A percentile compares a stretch with the other conserved stretches of the same genome.
Evolutionary conservation across 2,113 vertebrate genomes (phyloP).

Genomic region (Diadophis punctatus): DNA sequence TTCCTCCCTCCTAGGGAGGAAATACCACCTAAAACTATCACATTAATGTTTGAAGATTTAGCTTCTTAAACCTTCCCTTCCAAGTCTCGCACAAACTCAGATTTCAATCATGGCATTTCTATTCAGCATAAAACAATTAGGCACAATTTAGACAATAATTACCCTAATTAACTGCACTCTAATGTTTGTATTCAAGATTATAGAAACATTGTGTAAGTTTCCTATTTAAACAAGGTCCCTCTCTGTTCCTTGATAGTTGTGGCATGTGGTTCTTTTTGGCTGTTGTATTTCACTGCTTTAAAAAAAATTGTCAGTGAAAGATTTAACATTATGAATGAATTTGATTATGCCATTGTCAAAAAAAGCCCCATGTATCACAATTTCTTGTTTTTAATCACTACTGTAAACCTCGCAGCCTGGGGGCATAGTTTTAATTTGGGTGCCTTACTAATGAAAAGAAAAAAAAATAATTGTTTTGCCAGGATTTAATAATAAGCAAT

Average conservation of each 20-base stretch:
- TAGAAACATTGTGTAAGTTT: slow-evolving; percentile 68
- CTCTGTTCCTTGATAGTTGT: slow-evolving; percentile 74
- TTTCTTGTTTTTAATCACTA: slow-evolving; percentile 99
- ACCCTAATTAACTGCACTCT: slow-evolving; percentile 75
- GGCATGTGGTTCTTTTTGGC: slow-evolving; percentile 73
- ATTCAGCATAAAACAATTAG: slow-evolving; percentile 78
- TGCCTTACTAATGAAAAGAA: slow-evolving; percentile 93
- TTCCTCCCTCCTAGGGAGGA: slow-evolving; percentile 33
- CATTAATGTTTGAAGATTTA: slow-evolving; percentile 55
- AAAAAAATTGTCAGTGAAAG: slow-evolving; percentile 82
- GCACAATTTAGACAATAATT: slow-evolving; percentile 77
- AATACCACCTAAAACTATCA: slow-evolving; percentile 64
- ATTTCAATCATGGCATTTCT: slow-evolving; percentile 59
- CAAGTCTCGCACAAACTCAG: slow-evolving; percentile 48
- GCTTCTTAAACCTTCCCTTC: slow-evolving; percentile 26
- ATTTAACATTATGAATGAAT: slow-evolving; percentile 98
- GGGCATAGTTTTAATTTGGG: slow-evolving; percentile 97
- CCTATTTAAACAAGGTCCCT: slow-evolving; percentile 68
- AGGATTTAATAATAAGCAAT: slow-evolving; percentile 99
- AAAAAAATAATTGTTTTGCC: slow-evolving; percentile 92
- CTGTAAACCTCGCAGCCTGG: slow-evolving; percentile 87
- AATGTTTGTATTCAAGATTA: slow-evolving; percentile 74
- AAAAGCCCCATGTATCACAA: slow-evolving; percentile 87
- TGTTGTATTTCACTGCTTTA: slow-evolving; percentile 80
- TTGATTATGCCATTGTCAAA: slow-evolving; percentile 96